Evolutionary conservation across 2,888 invertebrate species (phyloP).

Genomic region (Callyntrura sp.): DNA sequence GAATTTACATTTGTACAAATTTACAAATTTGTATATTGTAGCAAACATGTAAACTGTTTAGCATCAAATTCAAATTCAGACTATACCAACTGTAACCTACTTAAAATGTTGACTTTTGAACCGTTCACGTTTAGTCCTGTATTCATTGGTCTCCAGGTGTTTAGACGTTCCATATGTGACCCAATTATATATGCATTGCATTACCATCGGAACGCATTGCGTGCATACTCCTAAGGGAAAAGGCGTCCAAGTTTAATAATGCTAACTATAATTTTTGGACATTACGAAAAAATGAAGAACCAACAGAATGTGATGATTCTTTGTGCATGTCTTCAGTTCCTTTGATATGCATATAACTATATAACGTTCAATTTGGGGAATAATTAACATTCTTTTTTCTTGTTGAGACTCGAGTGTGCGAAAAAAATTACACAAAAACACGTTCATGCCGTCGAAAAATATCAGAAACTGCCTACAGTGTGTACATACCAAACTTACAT

Average conservation of each 20-base stretch:
- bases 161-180: too few relatives aligned
- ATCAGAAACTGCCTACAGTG: not conserved
- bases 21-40: too few relatives aligned
- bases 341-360: too few relatives aligned
- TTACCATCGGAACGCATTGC: too few relatives aligned
- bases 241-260: not conserved
- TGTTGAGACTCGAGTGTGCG: not conserved
- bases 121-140: too few relatives aligned
- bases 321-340: too few relatives aligned
- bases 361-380: not conserved
- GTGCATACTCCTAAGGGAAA: not conserved
- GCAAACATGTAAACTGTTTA: too few relatives aligned
- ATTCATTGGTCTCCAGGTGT: too few relatives aligned
- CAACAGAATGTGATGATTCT: not conserved
- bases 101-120: too few relatives aligned
- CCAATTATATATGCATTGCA: not conserved
- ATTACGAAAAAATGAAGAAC: not conserved
- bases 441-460: not conserved
- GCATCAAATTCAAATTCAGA: too few relatives aligned
- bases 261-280: not conserved
- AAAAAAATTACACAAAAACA: not conserved
- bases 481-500: not conserved
- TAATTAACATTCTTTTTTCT: constrained; percentile 12
- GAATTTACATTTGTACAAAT: too few relatives aligned
- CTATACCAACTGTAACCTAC: too few relatives aligned